Evolutionary conservation across 1,140 invertebrate species (phyloP), one percentile per base, ranked within the genome.

Genomic region (Drosophila santomea): DNA sequence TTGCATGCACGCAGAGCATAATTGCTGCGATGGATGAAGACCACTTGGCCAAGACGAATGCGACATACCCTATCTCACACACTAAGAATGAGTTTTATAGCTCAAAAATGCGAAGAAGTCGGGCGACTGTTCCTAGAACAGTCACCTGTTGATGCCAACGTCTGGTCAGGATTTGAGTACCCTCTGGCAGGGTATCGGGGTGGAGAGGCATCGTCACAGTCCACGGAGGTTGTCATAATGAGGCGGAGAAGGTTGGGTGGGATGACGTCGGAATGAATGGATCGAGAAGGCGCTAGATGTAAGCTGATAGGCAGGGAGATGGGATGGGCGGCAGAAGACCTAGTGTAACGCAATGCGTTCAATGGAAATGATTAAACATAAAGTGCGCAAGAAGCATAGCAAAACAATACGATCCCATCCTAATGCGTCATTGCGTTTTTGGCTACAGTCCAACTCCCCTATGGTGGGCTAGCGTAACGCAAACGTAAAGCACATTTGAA

Each of bases 1-100:
- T 69, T 71, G 67, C 66, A 71, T 88, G 83, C 80, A 80, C 62
- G 64, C 72, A 38, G 51, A 58, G 48, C 74, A 85, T 74, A 86
- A 82, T 81, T 78, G 74, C 78, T 36, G 1, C 28, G 8, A 35
- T 14, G 10, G 7, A 32, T 10, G 28, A 15, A 51, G 1, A 12
- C 10, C 0, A 17, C 7, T 51, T 51, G 4, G 25, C 0, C 3
- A 17, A 32, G 4, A 7, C 48, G 48, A 15, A 32, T 35, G 35
- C 10, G 15, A 51, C 11, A 51, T 35, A 51, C 48, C 28, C 28
- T 43, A 8, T 6, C n/a, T 8, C 2, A 8, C 3, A 15, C 8
- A 14, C 14, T 4, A 39, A 14, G 38, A 2, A 39, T 14, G 1
- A 41, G 6, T 2, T n/a, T 8, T 6, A 15, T 32, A 32, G 7